These are phyloP conservation scores for Acholoe squamosa DNA, from an alignment of 2,888 invertebrate species.

Conservation along the genomic window DNA sequence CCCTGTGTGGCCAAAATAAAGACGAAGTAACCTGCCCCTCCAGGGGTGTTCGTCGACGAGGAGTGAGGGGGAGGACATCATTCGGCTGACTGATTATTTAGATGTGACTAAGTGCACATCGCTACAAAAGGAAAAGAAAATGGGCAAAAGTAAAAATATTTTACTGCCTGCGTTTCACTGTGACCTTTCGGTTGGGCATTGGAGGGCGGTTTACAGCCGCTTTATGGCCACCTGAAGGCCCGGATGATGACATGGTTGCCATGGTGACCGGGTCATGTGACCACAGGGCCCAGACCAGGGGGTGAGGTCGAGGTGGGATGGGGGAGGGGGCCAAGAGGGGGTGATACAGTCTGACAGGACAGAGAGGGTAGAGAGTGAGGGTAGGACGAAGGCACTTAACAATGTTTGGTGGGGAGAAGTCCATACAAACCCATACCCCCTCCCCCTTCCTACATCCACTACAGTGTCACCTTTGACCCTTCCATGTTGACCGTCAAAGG, in stretches of 20 bases:
- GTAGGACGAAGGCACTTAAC: background rate
- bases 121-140: background rate
- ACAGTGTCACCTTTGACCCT: background rate
- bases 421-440: background rate
- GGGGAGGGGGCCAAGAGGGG: too few species aligned
- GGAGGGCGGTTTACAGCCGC: background rate
- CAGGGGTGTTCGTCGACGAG: too few species aligned
- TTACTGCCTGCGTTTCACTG: background rate
- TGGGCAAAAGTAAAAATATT: background rate
- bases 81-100: background rate
- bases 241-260: background rate
- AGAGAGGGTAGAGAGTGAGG: too few species aligned
- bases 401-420: slow-evolving; percentile 6
- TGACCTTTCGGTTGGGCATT: slow-evolving; percentile 1
- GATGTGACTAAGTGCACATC: slow-evolving; percentile 27
- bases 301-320: background rate
- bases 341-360: too few species aligned
- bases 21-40: too few species aligned
- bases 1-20: background rate
- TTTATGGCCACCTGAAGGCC: slow-evolving; percentile 28
- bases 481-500: slow-evolving; percentile 7
- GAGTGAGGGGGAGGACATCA: background rate
- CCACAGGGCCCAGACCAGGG: slow-evolving; percentile 6
- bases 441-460: background rate
- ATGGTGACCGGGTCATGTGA: slow-evolving; percentile 22